Percentiles rank a stretch among this genome's conserved stretches.
phyloP scores from a whole-genome alignment of 2,113 vertebrate genomes.

The Clarias magur region DNA sequence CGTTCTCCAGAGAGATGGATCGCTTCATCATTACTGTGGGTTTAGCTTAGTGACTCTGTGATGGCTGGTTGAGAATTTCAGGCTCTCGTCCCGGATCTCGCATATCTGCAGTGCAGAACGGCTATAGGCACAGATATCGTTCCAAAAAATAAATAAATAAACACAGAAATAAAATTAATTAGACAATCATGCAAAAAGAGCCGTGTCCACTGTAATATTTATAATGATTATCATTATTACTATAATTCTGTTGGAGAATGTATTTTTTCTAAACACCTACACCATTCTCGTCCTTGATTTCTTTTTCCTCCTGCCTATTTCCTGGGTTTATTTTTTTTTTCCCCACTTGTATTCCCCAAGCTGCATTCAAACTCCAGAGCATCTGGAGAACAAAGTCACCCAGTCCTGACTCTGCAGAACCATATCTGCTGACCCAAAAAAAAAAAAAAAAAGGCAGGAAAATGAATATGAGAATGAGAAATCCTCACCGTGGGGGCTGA shows the following conservation, averaged over 20 bases:
- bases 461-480: slow-evolving; percentile 38
- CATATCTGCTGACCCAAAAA: slow-evolving; percentile 48
- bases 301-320: background rate
- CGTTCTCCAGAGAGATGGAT: slow-evolving; percentile 32
- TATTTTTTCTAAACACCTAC: background rate
- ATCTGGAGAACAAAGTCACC: slow-evolving; percentile 46
- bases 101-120: background rate
- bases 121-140: background rate
- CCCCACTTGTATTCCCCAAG: slow-evolving; percentile 13
- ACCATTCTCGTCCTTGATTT: background rate
- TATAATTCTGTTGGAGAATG: background rate
- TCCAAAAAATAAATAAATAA: background rate
- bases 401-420: slow-evolving; percentile 51
- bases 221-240: background rate
- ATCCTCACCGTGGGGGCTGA: slow-evolving; percentile 37
- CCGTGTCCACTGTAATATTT: background rate
- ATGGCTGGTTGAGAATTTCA: slow-evolving; percentile 23
- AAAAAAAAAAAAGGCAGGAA: slow-evolving; percentile 14
- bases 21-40: slow-evolving; percentile 41
- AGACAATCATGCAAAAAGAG: background rate
- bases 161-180: background rate
- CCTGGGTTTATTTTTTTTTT: background rate
- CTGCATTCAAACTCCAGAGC: slow-evolving; percentile 15
- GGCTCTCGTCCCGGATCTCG: background rate
- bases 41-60: slow-evolving; percentile 21